Evolutionary conservation across 2,888 invertebrate species (phyloP).

Genomic region (Patella depressa): DNA sequence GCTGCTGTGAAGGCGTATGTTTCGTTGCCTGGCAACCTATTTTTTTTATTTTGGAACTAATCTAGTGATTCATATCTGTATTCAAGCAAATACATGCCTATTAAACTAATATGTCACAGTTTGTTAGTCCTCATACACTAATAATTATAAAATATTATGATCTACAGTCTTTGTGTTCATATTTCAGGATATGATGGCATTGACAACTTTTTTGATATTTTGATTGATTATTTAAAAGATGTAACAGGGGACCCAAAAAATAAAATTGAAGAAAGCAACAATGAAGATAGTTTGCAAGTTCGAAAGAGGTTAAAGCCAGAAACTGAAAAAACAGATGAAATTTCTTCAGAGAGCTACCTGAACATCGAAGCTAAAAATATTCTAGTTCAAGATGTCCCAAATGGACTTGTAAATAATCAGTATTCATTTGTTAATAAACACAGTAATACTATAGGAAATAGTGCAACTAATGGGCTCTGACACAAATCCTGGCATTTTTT

Average conservation of each 20-base stretch:
- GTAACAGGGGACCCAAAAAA: not conserved
- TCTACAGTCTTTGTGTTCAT: slow-evolving; percentile 8
- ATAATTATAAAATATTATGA: not conserved
- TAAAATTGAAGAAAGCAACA: not conserved
- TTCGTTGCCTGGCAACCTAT: too few relatives aligned
- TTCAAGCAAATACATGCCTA: too few relatives aligned
- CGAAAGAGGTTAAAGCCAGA: slow-evolving; percentile 1
- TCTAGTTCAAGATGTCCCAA: not conserved
- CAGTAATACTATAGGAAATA: not conserved
- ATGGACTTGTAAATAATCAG: slow-evolving; percentile 7
- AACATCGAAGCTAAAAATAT: not conserved
- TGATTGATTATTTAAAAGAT: slow-evolving; percentile 43
- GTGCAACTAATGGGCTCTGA: not conserved
- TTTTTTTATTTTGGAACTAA: too few relatives aligned
- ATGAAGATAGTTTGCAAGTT: slow-evolving; percentile 6
- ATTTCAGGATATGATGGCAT: slow-evolving; percentile 58
- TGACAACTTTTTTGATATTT: slow-evolving; percentile 55
- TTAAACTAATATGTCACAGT: too few relatives aligned
- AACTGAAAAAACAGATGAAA: not conserved
- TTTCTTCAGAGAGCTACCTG: not conserved
- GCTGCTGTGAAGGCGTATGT: too few relatives aligned
- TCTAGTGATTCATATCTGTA: too few relatives aligned
- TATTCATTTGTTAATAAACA: slow-evolving; percentile 10
- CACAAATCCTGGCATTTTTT: not conserved
- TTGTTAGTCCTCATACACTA: not conserved